Evolutionary conservation across 2,888 invertebrate species (phyloP).

Genomic region (Tipula vernalis): DNA sequence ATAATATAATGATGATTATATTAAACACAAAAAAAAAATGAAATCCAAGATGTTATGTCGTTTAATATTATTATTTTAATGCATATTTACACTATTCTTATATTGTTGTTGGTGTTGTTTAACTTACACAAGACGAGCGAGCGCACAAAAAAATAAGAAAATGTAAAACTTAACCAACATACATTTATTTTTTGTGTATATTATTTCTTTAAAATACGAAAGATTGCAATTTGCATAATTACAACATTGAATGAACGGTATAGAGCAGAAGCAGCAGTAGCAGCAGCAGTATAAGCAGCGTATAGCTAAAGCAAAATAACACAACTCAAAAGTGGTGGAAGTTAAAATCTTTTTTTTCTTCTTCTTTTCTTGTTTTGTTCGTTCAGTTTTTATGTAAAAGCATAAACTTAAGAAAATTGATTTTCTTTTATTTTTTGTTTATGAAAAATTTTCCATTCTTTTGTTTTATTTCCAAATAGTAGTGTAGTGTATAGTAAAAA

Average conservation of each 20-base stretch:
- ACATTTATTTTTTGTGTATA: not conserved
- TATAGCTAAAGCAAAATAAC: not conserved
- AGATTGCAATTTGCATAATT: conserved; percentile 4
- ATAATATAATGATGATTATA: not conserved
- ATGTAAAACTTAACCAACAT: not conserved
- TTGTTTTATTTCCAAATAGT: not conserved
- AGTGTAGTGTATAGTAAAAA: not conserved
- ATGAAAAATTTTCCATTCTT: not conserved
- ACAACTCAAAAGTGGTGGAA: not conserved
- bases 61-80: not conserved
- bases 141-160: not conserved
- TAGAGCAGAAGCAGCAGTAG: not conserved
- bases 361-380: not conserved
- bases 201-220: not conserved
- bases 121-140: not conserved
- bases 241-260: not conserved
- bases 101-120: not conserved
- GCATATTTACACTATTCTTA: not conserved
- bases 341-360: not conserved
- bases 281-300: too few species aligned
- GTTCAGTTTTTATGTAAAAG: not conserved
- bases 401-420: conserved; percentile 4
- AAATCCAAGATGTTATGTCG: conserved; percentile 4
- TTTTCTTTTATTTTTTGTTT: conserved; percentile 4
- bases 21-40: not conserved